Conservation (phyloP, 2,113 vertebrate species). For the Asarcornis scutulata region DNA sequence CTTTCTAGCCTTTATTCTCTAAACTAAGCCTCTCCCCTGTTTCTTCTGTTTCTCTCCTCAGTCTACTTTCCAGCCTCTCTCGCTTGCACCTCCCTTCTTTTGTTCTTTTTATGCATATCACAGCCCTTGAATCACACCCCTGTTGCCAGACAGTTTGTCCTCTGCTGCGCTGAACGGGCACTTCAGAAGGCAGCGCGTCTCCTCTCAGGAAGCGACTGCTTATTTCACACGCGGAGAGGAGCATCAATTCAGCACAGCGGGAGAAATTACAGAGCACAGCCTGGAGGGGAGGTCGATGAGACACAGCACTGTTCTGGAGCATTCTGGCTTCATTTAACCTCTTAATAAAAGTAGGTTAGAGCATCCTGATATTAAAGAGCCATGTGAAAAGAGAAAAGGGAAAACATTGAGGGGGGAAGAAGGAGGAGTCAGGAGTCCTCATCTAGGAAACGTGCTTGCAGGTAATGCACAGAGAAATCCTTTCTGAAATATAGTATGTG, state of each 20-base stretch:
- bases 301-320: conserved; percentile 36
- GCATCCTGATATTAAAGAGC: conserved; percentile 16
- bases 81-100: neutral
- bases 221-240: conserved; percentile 23
- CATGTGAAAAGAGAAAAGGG: neutral
- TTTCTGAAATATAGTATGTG: neutral
- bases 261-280: conserved; percentile 43
- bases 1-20: neutral
- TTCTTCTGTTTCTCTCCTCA: neutral
- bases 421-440: neutral
- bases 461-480: neutral
- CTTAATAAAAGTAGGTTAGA: conserved; percentile 44
- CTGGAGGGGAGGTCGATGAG: conserved; percentile 38
- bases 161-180: neutral
- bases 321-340: conserved; percentile 64
- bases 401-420: neutral
- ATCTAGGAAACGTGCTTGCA: neutral
- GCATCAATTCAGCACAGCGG: conserved; percentile 15
- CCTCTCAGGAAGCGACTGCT: neutral
- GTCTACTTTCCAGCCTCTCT: neutral
- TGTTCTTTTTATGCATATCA: neutral
- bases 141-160: conserved; percentile 46
- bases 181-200: conserved; percentile 4
- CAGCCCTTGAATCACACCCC: conserved; percentile 15
- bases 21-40: neutral